phyloP scores from a whole-genome alignment of 2,113 vertebrate genomes.

The Theristicus caerulescens region DNA sequence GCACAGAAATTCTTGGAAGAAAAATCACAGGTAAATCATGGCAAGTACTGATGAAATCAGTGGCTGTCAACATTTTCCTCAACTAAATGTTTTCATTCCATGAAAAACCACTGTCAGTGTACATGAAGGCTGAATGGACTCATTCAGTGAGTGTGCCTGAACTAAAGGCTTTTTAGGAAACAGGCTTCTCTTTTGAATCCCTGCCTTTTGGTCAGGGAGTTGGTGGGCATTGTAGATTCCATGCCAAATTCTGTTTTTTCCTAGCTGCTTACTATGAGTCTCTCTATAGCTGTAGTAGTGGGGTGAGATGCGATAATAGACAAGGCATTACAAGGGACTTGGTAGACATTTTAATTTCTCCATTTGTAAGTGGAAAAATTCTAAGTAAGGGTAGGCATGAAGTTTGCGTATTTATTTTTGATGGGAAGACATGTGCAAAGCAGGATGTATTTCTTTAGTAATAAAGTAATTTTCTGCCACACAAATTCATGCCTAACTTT shows the following conservation, averaged over 20 bases:
- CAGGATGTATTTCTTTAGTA: not conserved
- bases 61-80: not conserved
- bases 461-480: not conserved
- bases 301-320: not conserved
- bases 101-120: not conserved
- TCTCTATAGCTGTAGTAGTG: not conserved
- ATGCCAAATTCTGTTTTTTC: not conserved
- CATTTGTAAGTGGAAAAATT: not conserved
- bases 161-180: not conserved
- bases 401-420: not conserved
- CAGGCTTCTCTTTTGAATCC: not conserved
- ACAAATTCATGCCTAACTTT: not conserved
- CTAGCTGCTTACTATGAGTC: not conserved
- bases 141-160: not conserved
- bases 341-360: not conserved
- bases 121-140: not conserved
- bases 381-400: not conserved
- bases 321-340: not conserved
- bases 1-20: not conserved
- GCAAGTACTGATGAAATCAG: not conserved
- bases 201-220: not conserved
- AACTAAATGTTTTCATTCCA: not conserved
- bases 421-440: not conserved
- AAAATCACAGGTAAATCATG: not conserved
- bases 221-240: not conserved